phyloP scores from a whole-genome alignment of 2,888 invertebrate genomes.

The Cephus spinipes region DNA sequence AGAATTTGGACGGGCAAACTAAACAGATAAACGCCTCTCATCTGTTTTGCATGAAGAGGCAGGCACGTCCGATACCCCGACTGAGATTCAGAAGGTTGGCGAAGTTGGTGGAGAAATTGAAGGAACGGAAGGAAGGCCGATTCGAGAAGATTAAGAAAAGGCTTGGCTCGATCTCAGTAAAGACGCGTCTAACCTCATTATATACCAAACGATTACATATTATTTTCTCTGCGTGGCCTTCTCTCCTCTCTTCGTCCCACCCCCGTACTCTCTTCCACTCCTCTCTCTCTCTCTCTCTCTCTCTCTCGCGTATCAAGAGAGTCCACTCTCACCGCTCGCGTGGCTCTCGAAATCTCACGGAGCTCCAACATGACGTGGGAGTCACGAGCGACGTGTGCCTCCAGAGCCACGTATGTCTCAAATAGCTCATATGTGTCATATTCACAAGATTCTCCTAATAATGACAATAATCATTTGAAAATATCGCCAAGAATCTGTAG shows the following conservation, averaged over 20 bases:
- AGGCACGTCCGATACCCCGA: neutral
- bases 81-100: neutral
- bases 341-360: conserved; percentile 42
- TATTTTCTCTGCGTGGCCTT: conserved; percentile 22
- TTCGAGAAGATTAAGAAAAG: conserved; percentile 1
- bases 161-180: conserved; percentile 12
- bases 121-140: neutral
- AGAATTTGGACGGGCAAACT: neutral
- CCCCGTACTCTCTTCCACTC: conserved; percentile 12
- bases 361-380: conserved; percentile 30
- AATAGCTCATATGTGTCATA: conserved; percentile 12
- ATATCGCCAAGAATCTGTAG: neutral
- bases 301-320: neutral
- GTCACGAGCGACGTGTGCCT: conserved; percentile 16
- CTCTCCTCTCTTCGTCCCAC: conserved; percentile 5
- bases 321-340: conserved; percentile 30
- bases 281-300: conserved; percentile 9
- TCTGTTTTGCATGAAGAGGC: neutral
- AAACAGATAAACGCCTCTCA: neutral
- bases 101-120: neutral
- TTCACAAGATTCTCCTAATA: conserved; percentile 11
- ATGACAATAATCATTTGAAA: conserved; percentile 12
- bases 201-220: conserved; percentile 24
- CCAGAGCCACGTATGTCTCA: conserved; percentile 1
- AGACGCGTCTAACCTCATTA: conserved; percentile 31